These are phyloP conservation scores for Steinernema khuongi DNA, from an alignment of 1,140 invertebrate species.

Conservation along the genomic window DNA sequence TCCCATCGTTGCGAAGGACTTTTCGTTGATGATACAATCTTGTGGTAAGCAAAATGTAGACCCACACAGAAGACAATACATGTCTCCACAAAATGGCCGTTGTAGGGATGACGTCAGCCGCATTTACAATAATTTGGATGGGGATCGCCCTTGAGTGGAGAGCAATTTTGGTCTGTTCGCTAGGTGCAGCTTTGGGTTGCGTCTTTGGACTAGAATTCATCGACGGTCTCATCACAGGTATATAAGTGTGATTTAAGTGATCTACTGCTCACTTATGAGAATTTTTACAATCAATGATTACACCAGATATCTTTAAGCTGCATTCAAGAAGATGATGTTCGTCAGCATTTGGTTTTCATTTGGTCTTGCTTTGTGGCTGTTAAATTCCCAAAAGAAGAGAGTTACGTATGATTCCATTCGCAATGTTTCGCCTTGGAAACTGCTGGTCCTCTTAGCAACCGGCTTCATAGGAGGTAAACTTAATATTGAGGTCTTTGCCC, in stretches of 20 bases:
- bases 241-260: conserved; percentile 16
- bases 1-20: conserved; percentile 43
- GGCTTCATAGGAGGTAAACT: conserved; percentile 38
- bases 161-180: conserved; percentile 26
- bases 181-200: conserved; percentile 31
- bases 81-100: too few species aligned
- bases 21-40: conserved; percentile 51
- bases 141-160: conserved; percentile 34
- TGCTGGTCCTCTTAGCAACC: conserved; percentile 37
- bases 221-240: background rate
- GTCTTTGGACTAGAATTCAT: conserved; percentile 29
- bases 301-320: conserved; percentile 16
- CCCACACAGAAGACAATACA: too few species aligned
- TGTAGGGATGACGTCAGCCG: conserved; percentile 33
- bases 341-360: conserved; percentile 56
- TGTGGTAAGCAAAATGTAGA: too few species aligned
- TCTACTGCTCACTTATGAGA: conserved; percentile 8
- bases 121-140: conserved; percentile 41
- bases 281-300: too few species aligned
- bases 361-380: conserved; percentile 48
- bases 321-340: conserved; percentile 54
- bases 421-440: conserved; percentile 38
- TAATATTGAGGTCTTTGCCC: background rate
- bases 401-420: conserved; percentile 40
- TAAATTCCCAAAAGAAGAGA: conserved; percentile 48